Conservation (phyloP, 2,888 invertebrate species). For the Ormyrus thymus region DNA sequence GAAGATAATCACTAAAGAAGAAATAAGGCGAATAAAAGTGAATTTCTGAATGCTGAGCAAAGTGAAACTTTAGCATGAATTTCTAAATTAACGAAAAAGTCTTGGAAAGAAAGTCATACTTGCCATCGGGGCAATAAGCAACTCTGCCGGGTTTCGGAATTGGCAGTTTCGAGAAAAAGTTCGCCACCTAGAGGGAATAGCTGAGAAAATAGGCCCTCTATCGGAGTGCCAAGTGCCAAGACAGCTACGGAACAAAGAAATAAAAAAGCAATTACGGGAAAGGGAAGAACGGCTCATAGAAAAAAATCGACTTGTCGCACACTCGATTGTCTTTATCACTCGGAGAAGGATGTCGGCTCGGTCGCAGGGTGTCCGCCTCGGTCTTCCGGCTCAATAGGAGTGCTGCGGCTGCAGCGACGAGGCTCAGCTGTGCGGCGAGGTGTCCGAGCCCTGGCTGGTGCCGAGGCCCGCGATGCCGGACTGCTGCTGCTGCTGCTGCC, state of each 20-base stretch:
- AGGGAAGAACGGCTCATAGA: constrained; percentile 9
- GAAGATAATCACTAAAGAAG: not conserved
- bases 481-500: constrained; percentile 50
- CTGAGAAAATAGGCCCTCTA: too few relatives aligned
- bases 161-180: too few relatives aligned
- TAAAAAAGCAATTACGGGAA: not conserved
- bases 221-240: too few relatives aligned
- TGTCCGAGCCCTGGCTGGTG: constrained; percentile 72
- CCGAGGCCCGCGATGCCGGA: constrained; percentile 63
- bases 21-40: not conserved
- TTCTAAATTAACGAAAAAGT: too few relatives aligned
- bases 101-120: too few relatives aligned
- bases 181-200: too few relatives aligned
- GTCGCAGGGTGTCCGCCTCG: not conserved
- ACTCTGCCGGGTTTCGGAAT: too few relatives aligned
- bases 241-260: too few relatives aligned
- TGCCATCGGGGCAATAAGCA: too few relatives aligned
- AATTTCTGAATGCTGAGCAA: too few relatives aligned
- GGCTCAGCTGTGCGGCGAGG: constrained; percentile 74
- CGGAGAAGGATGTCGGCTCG: not conserved
- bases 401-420: constrained; percentile 75
- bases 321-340: not conserved
- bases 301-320: not conserved
- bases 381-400: constrained; percentile 66
- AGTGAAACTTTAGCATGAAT: too few relatives aligned